phyloP scores from a whole-genome alignment of 2,113 vertebrate genomes.

The Rhizomys pruinosus region DNA sequence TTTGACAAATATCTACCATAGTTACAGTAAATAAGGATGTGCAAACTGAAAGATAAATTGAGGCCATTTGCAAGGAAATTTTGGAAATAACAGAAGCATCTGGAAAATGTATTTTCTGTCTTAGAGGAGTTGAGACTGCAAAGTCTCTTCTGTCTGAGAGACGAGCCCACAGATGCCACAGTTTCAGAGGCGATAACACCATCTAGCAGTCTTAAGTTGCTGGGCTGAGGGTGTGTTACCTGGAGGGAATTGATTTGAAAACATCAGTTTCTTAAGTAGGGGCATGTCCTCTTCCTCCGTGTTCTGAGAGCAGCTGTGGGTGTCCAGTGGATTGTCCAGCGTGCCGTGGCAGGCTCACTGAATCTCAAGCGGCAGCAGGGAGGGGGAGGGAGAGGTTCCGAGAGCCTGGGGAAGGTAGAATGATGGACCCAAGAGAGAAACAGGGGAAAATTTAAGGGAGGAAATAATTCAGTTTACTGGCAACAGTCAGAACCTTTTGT shows the following conservation, averaged over 20 bases:
- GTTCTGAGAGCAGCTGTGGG: too few relatives aligned
- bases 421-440: too few relatives aligned
- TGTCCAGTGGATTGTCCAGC: too few relatives aligned
- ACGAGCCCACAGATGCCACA: constrained; percentile 48
- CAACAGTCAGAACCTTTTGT: too few relatives aligned
- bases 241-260: constrained; percentile 74
- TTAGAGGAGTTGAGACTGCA: not conserved
- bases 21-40: constrained; percentile 14
- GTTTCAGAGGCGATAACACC: not conserved
- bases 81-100: constrained; percentile 9
- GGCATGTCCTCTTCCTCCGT: too few relatives aligned
- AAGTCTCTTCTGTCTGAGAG: constrained; percentile 36
- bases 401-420: too few relatives aligned
- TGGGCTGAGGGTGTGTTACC: constrained; percentile 71
- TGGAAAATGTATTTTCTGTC: constrained; percentile 41
- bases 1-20: constrained; percentile 55
- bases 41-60: not conserved
- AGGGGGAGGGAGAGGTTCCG: too few relatives aligned
- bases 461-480: too few relatives aligned
- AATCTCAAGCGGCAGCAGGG: too few relatives aligned
- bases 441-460: too few relatives aligned
- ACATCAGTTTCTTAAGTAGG: constrained; percentile 74
- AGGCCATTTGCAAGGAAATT: not conserved
- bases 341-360: too few relatives aligned
- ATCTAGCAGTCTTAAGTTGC: constrained; percentile 56